A percentile compares a stretch with the other conserved stretches of the same genome.
These are phyloP conservation scores for Saccostrea cuccullata DNA, from an alignment of 1,140 invertebrate genomes.

Conservation along the genomic window DNA sequence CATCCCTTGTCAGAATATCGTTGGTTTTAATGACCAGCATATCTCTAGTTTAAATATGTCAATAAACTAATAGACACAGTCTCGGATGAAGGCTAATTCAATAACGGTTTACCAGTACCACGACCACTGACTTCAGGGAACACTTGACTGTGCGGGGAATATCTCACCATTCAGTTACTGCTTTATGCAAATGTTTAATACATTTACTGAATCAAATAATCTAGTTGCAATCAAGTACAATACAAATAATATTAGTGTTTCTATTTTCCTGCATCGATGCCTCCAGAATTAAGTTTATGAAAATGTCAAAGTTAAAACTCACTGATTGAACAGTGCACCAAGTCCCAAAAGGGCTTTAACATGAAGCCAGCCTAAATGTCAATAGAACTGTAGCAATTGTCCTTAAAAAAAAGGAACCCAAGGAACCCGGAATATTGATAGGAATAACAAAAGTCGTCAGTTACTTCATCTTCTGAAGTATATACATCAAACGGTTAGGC, in stretches of 20 bases:
- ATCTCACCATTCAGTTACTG: not conserved
- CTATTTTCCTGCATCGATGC: conserved; percentile 16
- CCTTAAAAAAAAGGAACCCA: not conserved
- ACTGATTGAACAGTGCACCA: conserved; percentile 1
- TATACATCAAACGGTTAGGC: conserved; percentile 22
- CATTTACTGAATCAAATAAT: conserved; percentile 9
- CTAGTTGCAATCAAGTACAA: conserved; percentile 35
- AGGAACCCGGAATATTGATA: not conserved
- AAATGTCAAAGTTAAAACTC: conserved; percentile 22
- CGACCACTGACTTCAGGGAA: not conserved
- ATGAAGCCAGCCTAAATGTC: not conserved
- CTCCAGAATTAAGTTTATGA: conserved; percentile 36
- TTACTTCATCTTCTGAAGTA: not conserved
- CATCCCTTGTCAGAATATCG: not conserved
- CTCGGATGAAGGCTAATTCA: not conserved
- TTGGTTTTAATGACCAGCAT: not conserved
- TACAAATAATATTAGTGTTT: conserved; percentile 21
- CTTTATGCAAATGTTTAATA: conserved; percentile 16
- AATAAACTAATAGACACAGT: conserved; percentile 18
- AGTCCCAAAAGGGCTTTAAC: not conserved
- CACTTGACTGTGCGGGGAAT: not conserved
- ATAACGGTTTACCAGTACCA: not conserved
- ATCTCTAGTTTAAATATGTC: not conserved
- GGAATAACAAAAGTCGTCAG: conserved; percentile 11
- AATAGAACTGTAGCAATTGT: not conserved